A percentile compares a stretch with the other conserved stretches of the same genome.
Conservation (phyloP, 1,140 invertebrate genomes). For the Helicorthomorpha holstii region DNA sequence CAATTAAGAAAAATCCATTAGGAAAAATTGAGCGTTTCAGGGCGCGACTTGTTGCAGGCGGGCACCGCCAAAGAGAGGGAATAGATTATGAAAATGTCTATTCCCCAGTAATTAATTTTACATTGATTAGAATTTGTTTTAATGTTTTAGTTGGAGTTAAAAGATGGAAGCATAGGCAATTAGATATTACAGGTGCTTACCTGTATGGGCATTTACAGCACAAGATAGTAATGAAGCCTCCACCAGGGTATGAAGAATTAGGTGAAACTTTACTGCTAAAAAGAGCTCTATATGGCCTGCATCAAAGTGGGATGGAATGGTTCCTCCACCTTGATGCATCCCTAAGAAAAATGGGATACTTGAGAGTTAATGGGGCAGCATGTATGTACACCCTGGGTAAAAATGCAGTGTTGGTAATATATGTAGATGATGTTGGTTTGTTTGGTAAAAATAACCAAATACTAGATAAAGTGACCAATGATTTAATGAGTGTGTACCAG, state of each 20-base stretch:
- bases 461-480: not conserved
- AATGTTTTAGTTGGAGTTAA: not conserved
- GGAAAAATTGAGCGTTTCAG: not conserved
- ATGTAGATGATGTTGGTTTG: not conserved
- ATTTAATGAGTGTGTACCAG: not conserved
- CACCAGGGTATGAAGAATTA: not conserved
- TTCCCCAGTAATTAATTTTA: conserved; percentile 1
- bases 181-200: not conserved
- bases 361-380: not conserved
- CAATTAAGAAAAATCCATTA: not conserved
- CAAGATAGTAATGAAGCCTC: conserved; percentile 2
- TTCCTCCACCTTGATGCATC: not conserved
- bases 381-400: not conserved
- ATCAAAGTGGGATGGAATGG: not conserved
- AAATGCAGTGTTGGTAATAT: not conserved
- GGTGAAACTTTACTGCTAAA: not conserved
- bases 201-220: not conserved
- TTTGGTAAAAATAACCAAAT: not conserved
- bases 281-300: not conserved
- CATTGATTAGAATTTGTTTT: not conserved
- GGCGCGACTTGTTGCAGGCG: not conserved
- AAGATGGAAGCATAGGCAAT: not conserved
- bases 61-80: not conserved
- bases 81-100: not conserved
- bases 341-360: not conserved